Base-by-base conservation (phyloP, 2,797 vertebrate species). In the Squalus acanthias region DNA sequence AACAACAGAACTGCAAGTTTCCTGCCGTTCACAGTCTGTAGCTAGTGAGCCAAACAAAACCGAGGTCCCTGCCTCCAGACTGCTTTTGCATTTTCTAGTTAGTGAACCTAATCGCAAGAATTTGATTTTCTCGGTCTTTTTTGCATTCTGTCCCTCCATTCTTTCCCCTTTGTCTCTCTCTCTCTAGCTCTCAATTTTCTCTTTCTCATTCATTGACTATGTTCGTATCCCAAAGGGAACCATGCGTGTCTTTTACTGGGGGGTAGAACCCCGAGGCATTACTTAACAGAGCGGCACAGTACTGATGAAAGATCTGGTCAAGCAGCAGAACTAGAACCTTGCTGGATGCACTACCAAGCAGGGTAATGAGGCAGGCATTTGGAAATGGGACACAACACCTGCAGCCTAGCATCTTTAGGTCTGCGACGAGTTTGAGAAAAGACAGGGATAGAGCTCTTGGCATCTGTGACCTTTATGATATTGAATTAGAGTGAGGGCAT, bases 1-100 rank as follows among this genome's bases (percentile, higher is more conserved):
- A 95, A 76, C 94, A 95, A 33, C 65, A 76, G 50, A 95, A 20
- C 24, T 63, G 20, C 10, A 95, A 60, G 94, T 74, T 95, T 76
- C 91, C 12, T 26, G 50, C 94, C 6, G 46, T 74, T 57, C 46
- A 20, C 70, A 74, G 26, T 65, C 60, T 65, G 33, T 10, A 92
- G 57, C 89, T 57, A 74, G 2, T 46, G 15, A 76, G 46, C 50
- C 22, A 60, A 95, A 53, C 33, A 76, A 93, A 93, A 57, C 53
- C 8, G 20, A 60, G 65, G 9, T 4, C 46, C 26, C 24, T 74
- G 10, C 46, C 12, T 57, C 26, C 26, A 17, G 22, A 29, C 10
- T n/a, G 10, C 24, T 76, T 33, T 76, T 57, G 10, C 4, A 29
- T 69, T 70, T 39, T 67, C 12, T 60, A 63, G 91, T 8, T 46